A percentile compares a stretch with the other conserved stretches of the same genome.
These are phyloP conservation scores for Drosophila micromelanica DNA, from an alignment of 1,140 invertebrate species.

Conservation along the genomic window DNA sequence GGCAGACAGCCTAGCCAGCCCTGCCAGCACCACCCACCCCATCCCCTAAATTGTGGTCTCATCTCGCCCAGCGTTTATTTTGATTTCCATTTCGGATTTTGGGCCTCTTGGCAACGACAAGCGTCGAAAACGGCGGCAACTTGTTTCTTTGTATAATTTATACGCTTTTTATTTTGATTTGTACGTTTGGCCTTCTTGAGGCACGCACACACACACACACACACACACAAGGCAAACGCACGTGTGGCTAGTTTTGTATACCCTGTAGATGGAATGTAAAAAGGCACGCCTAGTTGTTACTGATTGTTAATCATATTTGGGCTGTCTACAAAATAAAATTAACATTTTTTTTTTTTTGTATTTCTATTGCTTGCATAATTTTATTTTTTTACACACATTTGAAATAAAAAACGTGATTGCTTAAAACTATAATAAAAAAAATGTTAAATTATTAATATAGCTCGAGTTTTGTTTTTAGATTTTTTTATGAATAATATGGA, in stretches of 20 bases:
- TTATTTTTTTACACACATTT: too few species aligned
- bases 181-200: constrained; percentile 70
- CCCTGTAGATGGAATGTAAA: constrained; percentile 11
- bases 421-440: too few species aligned
- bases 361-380: not conserved
- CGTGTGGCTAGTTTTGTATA: constrained; percentile 39
- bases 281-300: too few species aligned
- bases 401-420: too few species aligned
- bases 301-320: too few species aligned
- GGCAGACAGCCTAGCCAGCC: too few species aligned
- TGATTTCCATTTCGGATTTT: constrained; percentile 64
- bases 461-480: too few species aligned
- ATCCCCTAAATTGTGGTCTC: too few species aligned
- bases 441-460: too few species aligned
- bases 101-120: constrained; percentile 47
- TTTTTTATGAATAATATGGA: too few species aligned
- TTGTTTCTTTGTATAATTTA: constrained; percentile 76
- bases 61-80: constrained; percentile 60
- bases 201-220: not conserved
- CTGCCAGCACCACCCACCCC: too few species aligned
- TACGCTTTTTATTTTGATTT: constrained; percentile 77
- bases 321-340: too few species aligned
- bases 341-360: not conserved
- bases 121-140: constrained; percentile 50
- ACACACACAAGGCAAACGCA: constrained; percentile 13